Conservation (phyloP, 2,888 invertebrate species). For the Chymomyza caudatula region DNA sequence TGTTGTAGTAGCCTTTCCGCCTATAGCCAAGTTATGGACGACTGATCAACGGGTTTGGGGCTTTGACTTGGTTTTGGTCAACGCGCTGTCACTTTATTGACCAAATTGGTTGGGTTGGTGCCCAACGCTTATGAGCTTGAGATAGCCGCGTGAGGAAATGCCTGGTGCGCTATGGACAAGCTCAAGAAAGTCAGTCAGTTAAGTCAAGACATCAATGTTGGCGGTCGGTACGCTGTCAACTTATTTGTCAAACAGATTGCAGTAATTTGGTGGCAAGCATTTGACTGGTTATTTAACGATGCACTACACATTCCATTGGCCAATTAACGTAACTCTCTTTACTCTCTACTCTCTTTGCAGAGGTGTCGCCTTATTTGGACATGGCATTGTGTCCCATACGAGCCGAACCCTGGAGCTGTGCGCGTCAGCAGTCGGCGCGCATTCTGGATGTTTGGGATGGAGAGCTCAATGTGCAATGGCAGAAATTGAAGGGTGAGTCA, state of each 20-base stretch:
- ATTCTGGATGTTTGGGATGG: conserved; percentile 78
- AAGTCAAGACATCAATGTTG: conserved; percentile 11
- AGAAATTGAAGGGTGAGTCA: conserved; percentile 75
- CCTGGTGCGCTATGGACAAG: conserved; percentile 6
- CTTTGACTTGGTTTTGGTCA: conserved; percentile 1
- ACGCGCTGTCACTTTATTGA: conserved; percentile 16
- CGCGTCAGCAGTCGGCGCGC: conserved; percentile 80
- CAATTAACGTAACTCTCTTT: conserved; percentile 1
- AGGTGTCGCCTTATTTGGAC: conserved; percentile 80
- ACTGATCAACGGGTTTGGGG: conserved; percentile 12
- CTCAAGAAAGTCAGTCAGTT: conserved; percentile 29
- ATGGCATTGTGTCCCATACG: conserved; percentile 80
- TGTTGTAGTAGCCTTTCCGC: background rate
- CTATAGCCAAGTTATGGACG: conserved; percentile 28
- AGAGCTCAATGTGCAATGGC: conserved; percentile 73
- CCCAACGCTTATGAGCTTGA: conserved; percentile 34
- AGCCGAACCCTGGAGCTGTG: conserved; percentile 80
- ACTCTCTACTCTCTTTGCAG: conserved; percentile 56
- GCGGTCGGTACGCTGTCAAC: conserved; percentile 10
- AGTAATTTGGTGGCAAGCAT: background rate
- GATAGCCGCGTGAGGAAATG: background rate
- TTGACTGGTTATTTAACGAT: background rate
- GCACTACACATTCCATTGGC: conserved; percentile 16
- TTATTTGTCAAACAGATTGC: conserved; percentile 17
- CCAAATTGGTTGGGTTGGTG: conserved; percentile 41